Evolutionary conservation across 1,140 invertebrate species (phyloP), one percentile per base, ranked within the genome.

Genomic region (Heliothis virescens): DNA sequence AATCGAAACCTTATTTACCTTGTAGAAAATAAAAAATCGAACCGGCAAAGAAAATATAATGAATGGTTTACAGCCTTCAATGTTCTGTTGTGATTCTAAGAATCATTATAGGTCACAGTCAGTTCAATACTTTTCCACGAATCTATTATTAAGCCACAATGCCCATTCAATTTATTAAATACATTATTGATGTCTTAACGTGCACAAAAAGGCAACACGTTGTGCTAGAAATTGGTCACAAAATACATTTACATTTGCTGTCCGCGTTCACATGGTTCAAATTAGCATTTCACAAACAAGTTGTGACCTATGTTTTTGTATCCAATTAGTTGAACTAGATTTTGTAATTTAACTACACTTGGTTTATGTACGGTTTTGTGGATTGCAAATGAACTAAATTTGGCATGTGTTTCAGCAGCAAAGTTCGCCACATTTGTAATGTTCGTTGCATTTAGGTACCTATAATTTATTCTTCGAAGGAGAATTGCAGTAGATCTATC

Each of bases 261-360:
- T 63, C 60, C 59, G 53, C 57, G 57, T 63, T 47, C 59, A 62
- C 55, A 76, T 63, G 15, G 34, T 76, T 16, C 59, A 55, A 76
- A 63, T 65, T 76, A 65, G 60, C 59, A 76, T 76, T 76, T 76
- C 26, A 60, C 60, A 76, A 76, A 76, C 74, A 65, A 76, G 74
- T 65, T 76, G 74, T 76, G 74, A 76, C 74, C 74, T 63, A 53
- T 76, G 60, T 76, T 76, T 76, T 76, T 76, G 74, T 55, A 76
- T 65, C 48, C 74, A 63, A 76, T 76, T 76, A 76, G 74, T 76
- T 76, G 50, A 76, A 63, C 74, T 63, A 76, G 59, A 76, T 75
- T 75, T 62, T 60, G 72, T 75, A 60, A 75, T 75, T 75, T 75
- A 75, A 75, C 72, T 75, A 75, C 72, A 48, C 47, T 75, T 75